phyloP scores from a whole-genome alignment of 2,888 invertebrate genomes.

The Coelinius sp. region DNA sequence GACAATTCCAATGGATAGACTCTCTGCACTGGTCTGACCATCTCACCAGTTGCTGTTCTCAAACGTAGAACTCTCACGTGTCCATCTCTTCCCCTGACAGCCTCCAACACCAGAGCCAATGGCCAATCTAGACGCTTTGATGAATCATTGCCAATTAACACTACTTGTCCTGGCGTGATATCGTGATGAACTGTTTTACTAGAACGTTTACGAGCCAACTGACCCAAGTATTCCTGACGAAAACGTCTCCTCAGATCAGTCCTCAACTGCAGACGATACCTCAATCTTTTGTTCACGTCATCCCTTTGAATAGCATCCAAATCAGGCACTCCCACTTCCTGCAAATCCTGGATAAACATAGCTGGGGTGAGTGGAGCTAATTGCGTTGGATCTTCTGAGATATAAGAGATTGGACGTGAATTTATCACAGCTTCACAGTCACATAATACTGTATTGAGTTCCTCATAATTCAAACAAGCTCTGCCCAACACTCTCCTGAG shows the following conservation, averaged over 20 bases:
- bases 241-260: neutral
- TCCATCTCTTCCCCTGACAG: conserved; percentile 41
- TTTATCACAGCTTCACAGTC: conserved; percentile 24
- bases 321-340: conserved; percentile 17
- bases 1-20: neutral
- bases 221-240: conserved; percentile 6
- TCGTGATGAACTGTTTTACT: neutral
- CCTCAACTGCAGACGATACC: conserved; percentile 6
- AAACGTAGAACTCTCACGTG: neutral
- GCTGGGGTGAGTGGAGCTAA: conserved; percentile 1
- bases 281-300: neutral
- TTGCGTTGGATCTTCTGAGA: conserved; percentile 8
- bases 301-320: neutral
- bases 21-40: neutral
- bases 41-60: neutral
- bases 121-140: conserved; percentile 47
- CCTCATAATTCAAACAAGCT: neutral
- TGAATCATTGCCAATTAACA: neutral
- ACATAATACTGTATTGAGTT: conserved; percentile 12
- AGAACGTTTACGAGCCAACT: neutral
- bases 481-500: neutral
- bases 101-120: conserved; percentile 40
- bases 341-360: conserved; percentile 1
- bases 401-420: conserved; percentile 11
- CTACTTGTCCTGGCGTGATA: neutral